phyloP scores from a whole-genome alignment of 2,113 vertebrate genomes.

The Candoia aspera region DNA sequence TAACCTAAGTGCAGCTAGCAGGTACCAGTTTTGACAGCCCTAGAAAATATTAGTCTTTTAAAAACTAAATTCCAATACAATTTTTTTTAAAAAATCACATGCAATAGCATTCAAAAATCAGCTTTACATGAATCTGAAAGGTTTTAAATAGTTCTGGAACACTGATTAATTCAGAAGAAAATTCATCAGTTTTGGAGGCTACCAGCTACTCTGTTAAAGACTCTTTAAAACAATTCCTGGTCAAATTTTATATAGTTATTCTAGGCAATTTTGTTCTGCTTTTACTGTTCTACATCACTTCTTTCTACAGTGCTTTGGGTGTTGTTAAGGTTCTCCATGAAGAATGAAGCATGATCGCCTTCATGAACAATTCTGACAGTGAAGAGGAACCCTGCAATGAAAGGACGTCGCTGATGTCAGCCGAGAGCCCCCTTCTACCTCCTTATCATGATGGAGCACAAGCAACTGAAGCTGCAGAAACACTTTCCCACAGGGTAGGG shows the following conservation, averaged over 20 bases:
- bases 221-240: background rate
- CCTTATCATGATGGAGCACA: slow-evolving; percentile 77
- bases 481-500: background rate
- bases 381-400: slow-evolving; percentile 92
- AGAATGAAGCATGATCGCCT: slow-evolving; percentile 67
- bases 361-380: slow-evolving; percentile 89
- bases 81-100: background rate
- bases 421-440: slow-evolving; percentile 79
- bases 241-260: background rate
- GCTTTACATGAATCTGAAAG: background rate
- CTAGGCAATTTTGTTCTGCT: background rate
- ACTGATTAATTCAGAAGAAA: background rate
- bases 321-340: slow-evolving; percentile 2
- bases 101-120: background rate
- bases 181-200: background rate
- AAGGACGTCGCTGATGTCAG: slow-evolving; percentile 87
- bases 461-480: slow-evolving; percentile 25
- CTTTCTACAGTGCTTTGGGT: background rate
- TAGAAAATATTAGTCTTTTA: background rate
- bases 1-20: background rate
- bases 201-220: background rate
- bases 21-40: background rate
- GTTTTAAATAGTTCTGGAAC: background rate
- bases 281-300: background rate
- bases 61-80: background rate